phyloP scores from a whole-genome alignment of 2,113 vertebrate genomes.

The Tringa solitaria region DNA sequence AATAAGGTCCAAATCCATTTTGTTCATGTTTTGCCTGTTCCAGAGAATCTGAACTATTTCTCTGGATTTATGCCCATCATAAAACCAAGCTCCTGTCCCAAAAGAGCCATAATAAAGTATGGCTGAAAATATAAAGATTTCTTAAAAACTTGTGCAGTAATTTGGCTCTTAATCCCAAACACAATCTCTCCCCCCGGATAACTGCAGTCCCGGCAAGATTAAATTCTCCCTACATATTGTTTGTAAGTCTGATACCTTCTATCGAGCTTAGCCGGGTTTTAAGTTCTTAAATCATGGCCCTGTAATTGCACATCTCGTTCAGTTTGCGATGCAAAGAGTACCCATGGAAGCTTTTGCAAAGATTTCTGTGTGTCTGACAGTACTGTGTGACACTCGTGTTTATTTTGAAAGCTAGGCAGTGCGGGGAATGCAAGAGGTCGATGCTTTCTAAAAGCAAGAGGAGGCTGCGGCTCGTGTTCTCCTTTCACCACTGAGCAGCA shows the following conservation, averaged over 20 bases:
- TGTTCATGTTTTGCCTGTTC: neutral
- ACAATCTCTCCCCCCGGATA: constrained; percentile 38
- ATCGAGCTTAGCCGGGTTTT: constrained; percentile 43
- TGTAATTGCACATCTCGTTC: constrained; percentile 54
- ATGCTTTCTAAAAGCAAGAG: neutral
- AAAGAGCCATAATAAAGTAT: neutral
- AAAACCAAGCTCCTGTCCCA: constrained; percentile 19
- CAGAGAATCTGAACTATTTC: neutral
- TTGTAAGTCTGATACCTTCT: constrained; percentile 48
- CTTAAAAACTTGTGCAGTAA: constrained; percentile 42
- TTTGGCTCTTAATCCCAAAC: constrained; percentile 56
- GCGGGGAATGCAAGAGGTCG: neutral
- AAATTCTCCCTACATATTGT: constrained; percentile 54
- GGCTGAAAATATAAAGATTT: constrained; percentile 36
- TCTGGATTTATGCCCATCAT: neutral
- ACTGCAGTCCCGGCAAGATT: constrained; percentile 38
- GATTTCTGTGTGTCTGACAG: neutral
- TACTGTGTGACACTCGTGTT: neutral
- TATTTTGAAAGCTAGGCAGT: neutral
- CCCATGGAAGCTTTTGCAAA: constrained; percentile 10
- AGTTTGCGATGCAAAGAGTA: constrained; percentile 4
- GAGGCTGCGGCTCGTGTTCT: neutral
- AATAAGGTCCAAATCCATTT: constrained; percentile 17
- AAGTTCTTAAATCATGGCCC: constrained; percentile 56
- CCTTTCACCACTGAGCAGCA: neutral